A percentile compares a stretch with the other conserved stretches of the same genome.
These are phyloP conservation scores for Sturmia bella DNA, from an alignment of 2,888 invertebrate species.

Conservation along the genomic window DNA sequence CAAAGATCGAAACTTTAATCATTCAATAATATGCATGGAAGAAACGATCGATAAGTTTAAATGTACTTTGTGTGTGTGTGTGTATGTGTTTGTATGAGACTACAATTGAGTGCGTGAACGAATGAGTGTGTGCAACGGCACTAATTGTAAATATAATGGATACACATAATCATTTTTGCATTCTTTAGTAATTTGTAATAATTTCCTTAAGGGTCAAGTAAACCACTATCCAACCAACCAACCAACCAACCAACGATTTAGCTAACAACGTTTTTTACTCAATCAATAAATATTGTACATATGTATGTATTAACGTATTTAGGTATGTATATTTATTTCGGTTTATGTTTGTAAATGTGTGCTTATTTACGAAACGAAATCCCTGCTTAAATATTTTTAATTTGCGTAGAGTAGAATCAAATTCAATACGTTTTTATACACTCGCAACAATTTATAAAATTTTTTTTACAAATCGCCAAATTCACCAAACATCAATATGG, in stretches of 20 bases:
- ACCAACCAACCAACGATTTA: constrained; percentile 9
- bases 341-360: not conserved
- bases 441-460: too few relatives aligned
- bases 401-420: not conserved
- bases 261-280: not conserved
- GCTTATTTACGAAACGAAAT: not conserved
- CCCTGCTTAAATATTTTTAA: constrained; percentile 6
- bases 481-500: too few relatives aligned
- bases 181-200: constrained; percentile 82
- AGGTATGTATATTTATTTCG: not conserved
- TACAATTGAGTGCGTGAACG: constrained; percentile 67
- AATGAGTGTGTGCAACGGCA: constrained; percentile 74
- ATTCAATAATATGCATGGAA: constrained; percentile 58
- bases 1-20: constrained; percentile 45
- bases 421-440: not conserved
- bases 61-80: constrained; percentile 1
- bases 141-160: constrained; percentile 80
- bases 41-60: constrained; percentile 41
- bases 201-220: constrained; percentile 79
- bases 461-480: too few relatives aligned
- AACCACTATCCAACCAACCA: constrained; percentile 22
- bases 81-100: constrained; percentile 42
- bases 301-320: not conserved
- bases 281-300: constrained; percentile 20
- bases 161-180: constrained; percentile 81